These are phyloP conservation scores for Hypotaenidia okinawae DNA, from an alignment of 2,797 vertebrate species.

Conservation along the genomic window DNA sequence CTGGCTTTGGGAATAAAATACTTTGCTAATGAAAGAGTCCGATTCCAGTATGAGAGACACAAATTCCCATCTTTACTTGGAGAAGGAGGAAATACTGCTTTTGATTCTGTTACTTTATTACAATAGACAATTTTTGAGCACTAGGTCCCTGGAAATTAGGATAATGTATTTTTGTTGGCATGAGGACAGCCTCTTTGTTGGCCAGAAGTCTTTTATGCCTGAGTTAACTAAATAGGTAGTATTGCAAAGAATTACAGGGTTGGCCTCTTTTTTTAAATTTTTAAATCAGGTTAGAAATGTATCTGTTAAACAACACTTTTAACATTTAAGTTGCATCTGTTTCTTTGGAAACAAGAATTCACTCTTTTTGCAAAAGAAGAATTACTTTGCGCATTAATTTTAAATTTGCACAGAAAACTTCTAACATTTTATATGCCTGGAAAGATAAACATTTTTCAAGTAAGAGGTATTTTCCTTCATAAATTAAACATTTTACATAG, in stretches of 20 bases:
- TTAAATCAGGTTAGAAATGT: neutral
- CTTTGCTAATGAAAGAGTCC: neutral
- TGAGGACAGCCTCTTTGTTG: neutral
- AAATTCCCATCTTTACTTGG: neutral
- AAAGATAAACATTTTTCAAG: neutral
- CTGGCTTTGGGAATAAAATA: neutral
- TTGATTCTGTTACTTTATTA: neutral
- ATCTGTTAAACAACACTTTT: neutral
- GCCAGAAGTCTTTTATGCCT: neutral
- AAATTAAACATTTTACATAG: neutral
- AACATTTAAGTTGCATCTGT: neutral
- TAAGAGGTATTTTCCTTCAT: neutral
- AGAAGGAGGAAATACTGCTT: neutral
- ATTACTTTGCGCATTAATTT: neutral
- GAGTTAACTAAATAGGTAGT: neutral
- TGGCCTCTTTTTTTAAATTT: neutral
- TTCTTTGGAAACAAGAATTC: neutral
- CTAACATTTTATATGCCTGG: neutral
- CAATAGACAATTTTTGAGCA: neutral
- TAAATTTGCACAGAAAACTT: neutral
- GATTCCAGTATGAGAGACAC: neutral
- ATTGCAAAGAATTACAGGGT: neutral
- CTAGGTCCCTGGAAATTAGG: neutral
- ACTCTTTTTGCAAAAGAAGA: neutral
- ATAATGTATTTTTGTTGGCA: neutral